Evolutionary conservation across 1,140 invertebrate genomes (phyloP).

Genomic region (Trialeurodes vaporariorum): DNA sequence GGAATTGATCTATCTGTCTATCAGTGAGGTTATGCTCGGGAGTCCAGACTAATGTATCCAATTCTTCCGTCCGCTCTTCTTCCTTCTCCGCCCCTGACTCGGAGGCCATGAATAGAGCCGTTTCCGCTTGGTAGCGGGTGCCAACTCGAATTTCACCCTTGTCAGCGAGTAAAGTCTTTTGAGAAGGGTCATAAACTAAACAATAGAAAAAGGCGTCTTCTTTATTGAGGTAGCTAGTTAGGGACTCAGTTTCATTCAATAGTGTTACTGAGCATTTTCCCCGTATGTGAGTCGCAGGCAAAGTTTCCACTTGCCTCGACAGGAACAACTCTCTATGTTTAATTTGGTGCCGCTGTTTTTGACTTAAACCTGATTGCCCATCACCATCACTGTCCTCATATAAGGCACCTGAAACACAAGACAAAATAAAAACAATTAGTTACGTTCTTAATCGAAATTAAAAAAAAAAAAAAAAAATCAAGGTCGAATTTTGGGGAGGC

Average conservation of each 20-base stretch:
- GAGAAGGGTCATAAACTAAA: slow-evolving; percentile 96
- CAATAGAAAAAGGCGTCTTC: slow-evolving; percentile 99
- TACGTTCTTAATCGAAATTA: too few species aligned
- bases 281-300: slow-evolving; percentile 95
- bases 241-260: slow-evolving; percentile 94
- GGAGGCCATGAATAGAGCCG: slow-evolving; percentile 50
- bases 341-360: slow-evolving; percentile 83
- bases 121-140: slow-evolving; percentile 90
- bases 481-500: too few species aligned
- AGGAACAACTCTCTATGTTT: slow-evolving; percentile 97
- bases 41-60: slow-evolving; percentile 90
- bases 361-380: slow-evolving; percentile 26
- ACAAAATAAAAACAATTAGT: neutral
- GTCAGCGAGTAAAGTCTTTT: slow-evolving; percentile 96
- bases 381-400: slow-evolving; percentile 17
- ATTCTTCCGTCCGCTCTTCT: slow-evolving; percentile 32
- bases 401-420: slow-evolving; percentile 21
- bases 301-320: slow-evolving; percentile 92
- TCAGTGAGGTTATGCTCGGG: slow-evolving; percentile 81
- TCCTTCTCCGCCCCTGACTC: neutral
- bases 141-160: slow-evolving; percentile 94
- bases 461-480: slow-evolving; percentile 6
- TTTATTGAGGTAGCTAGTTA: slow-evolving; percentile 90
- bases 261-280: slow-evolving; percentile 98
- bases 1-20: slow-evolving; percentile 96